Percentiles rank a stretch among this genome's conserved stretches.
These are phyloP conservation scores for Erythrocercus mccallii DNA, from an alignment of 2,113 vertebrate species.

Conservation along the genomic window DNA sequence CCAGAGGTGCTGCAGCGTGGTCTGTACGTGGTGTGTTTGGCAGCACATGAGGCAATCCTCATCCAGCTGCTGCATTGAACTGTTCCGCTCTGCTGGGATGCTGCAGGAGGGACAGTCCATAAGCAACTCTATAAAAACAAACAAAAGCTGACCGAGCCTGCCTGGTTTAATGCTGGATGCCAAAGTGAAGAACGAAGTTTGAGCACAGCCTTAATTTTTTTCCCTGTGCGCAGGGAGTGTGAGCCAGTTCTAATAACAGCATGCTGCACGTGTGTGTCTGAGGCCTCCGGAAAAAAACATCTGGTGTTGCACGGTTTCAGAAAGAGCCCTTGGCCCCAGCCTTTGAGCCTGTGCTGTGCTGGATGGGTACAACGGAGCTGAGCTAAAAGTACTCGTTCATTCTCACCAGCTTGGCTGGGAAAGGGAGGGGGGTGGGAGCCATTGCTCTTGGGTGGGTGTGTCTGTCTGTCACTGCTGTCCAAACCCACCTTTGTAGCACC, in stretches of 20 bases:
- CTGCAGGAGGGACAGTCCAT: neutral
- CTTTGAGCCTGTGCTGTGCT: neutral
- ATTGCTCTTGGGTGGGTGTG: rapidly evolving
- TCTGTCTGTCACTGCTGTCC: neutral
- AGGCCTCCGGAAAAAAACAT: constrained; percentile 27
- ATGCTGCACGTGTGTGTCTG: constrained; percentile 23
- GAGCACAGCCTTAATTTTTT: neutral
- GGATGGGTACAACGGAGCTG: neutral
- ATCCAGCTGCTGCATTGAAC: neutral
- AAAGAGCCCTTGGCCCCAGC: neutral
- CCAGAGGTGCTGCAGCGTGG: neutral
- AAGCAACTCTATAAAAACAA: neutral
- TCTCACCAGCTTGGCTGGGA: neutral
- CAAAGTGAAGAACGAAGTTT: neutral
- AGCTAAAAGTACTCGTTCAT: rapidly evolving
- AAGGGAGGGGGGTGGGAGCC: neutral
- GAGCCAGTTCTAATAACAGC: constrained; percentile 30
- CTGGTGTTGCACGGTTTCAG: neutral
- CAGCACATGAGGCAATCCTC: neutral
- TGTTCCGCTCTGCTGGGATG: neutral
- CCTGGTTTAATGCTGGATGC: neutral
- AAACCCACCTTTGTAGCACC: neutral
- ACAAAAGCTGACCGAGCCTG: neutral
- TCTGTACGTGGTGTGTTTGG: neutral
- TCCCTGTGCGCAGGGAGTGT: neutral